These are phyloP conservation scores for Periphyllus acericola DNA, from an alignment of 2,888 invertebrate genomes.

Conservation along the genomic window DNA sequence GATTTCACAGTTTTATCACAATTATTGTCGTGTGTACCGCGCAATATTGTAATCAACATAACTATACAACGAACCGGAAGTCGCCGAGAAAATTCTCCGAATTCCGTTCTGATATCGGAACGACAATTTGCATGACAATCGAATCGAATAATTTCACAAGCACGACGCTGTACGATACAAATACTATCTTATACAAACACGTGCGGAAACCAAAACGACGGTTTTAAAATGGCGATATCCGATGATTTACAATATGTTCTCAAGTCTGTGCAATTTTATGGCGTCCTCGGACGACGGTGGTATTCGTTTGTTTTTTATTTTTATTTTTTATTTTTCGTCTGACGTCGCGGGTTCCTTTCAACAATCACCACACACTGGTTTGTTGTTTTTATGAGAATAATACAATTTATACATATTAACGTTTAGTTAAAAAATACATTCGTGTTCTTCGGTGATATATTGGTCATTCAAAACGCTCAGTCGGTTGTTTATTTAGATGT, in stretches of 20 bases:
- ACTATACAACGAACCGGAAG: not conserved
- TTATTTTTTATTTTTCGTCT: not conserved
- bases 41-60: no score
- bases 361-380: not conserved
- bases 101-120: no score
- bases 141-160: not conserved
- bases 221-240: no score
- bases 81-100: not conserved
- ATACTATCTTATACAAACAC: not conserved
- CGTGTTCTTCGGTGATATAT: not conserved
- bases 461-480: conserved; percentile 6
- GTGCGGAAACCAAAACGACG: not conserved
- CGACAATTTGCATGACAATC: not conserved
- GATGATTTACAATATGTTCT: not conserved
- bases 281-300: not conserved
- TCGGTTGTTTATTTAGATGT: conserved; percentile 9
- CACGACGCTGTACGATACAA: not conserved
- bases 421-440: not conserved
- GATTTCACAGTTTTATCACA: no score
- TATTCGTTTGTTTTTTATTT: not conserved
- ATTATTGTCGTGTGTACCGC: no score
- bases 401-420: not conserved
- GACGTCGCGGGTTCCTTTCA: not conserved
- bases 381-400: not conserved
- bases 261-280: not conserved